A percentile compares a stretch with the other conserved stretches of the same genome.
Conservation (phyloP, 2,797 vertebrate genomes). For the Notoglanidium macrostoma region DNA sequence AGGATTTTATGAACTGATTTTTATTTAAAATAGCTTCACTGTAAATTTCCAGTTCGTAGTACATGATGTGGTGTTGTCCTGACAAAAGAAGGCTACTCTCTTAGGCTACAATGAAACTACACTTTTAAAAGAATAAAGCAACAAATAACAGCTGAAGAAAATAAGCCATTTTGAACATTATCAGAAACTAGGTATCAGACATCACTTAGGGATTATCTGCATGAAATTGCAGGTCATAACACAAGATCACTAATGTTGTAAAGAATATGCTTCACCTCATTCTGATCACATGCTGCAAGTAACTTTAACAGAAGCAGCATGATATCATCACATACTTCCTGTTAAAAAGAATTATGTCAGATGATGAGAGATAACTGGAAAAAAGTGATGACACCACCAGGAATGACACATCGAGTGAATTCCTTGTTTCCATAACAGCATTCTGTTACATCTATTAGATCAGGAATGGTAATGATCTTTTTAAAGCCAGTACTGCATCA, state of each 20-base stretch:
- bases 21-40: not conserved
- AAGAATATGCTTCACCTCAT: not conserved
- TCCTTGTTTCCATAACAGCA: not conserved
- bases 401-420: not conserved
- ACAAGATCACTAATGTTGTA: not conserved
- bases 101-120: not conserved
- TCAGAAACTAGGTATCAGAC: not conserved
- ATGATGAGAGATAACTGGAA: not conserved
- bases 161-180: not conserved
- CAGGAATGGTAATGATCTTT: not conserved
- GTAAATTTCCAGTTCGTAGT: not conserved
- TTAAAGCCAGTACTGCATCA: not conserved
- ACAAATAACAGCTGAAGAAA: not conserved
- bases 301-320: constrained; percentile 12
- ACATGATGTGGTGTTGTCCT: not conserved
- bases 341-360: constrained; percentile 25
- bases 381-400: constrained; percentile 26
- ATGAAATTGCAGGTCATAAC: not conserved
- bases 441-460: not conserved
- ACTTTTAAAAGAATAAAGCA: not conserved
- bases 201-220: not conserved
- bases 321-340: constrained; percentile 24
- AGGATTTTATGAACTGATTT: not conserved
- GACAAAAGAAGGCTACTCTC: not conserved
- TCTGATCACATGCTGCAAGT: constrained; percentile 8